Evolutionary conservation across 92 coral and sea anemone genomes (phyloP).

Genomic region (Bergia sp.): DNA sequence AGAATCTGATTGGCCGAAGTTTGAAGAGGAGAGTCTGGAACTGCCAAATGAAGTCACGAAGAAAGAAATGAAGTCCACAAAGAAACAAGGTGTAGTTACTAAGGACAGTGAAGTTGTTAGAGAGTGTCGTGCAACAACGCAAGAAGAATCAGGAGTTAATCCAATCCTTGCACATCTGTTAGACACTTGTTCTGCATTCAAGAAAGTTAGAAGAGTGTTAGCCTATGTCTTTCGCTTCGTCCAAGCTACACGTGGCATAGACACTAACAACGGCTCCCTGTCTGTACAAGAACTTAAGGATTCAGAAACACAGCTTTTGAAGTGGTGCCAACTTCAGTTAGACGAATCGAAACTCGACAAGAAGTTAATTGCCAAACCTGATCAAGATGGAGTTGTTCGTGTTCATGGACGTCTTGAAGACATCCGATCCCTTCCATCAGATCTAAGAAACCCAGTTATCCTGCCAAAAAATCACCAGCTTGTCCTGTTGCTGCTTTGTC

Average conservation of each 20-base stretch:
- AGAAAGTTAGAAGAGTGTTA: background rate
- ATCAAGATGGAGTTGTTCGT: slow-evolving; percentile 49
- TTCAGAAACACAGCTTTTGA: slow-evolving; percentile 55
- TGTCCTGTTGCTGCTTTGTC: slow-evolving; percentile 18
- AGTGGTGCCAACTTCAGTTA: slow-evolving; percentile 58
- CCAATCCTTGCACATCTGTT: slow-evolving; percentile 54
- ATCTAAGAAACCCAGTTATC: slow-evolving; percentile 50
- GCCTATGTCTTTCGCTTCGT: background rate
- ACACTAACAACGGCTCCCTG: background rate
- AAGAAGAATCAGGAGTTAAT: slow-evolving; percentile 45
- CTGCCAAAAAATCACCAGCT: slow-evolving; percentile 46
- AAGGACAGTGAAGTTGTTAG: slow-evolving; percentile 16
- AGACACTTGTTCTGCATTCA: background rate
- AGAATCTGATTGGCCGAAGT: slow-evolving; percentile 53
- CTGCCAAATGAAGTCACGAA: slow-evolving; percentile 20
- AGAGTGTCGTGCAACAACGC: background rate
- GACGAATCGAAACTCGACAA: slow-evolving; percentile 45
- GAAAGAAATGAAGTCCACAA: slow-evolving; percentile 29
- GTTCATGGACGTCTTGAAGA: slow-evolving; percentile 65
- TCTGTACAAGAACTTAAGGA: slow-evolving; percentile 29
- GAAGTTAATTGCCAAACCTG: slow-evolving; percentile 44
- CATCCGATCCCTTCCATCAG: slow-evolving; percentile 51
- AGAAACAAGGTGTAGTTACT: background rate
- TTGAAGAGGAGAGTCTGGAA: slow-evolving; percentile 28
- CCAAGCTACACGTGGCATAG: background rate